A percentile compares a stretch with the other conserved stretches of the same genome.
These are phyloP conservation scores for Drosophila melanica DNA, from an alignment of 1,140 invertebrate genomes.

Conservation along the genomic window DNA sequence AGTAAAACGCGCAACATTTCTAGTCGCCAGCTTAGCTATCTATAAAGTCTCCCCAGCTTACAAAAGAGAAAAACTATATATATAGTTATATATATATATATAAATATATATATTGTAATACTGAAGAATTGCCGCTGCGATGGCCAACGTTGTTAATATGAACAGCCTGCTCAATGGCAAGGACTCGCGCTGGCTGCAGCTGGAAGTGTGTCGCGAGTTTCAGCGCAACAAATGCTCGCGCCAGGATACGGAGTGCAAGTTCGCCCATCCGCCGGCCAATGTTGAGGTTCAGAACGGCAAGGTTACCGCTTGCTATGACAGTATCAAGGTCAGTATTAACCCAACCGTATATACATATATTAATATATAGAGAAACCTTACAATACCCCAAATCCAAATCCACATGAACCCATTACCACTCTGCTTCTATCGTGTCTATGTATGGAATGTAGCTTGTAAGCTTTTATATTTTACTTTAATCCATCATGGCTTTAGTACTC, in stretches of 20 bases:
- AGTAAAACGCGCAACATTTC: slow-evolving; percentile 56
- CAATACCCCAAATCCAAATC: neutral
- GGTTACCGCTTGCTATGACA: slow-evolving; percentile 99
- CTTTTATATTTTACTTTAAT: slow-evolving; percentile 53
- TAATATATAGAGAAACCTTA: no score
- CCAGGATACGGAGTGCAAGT: slow-evolving; percentile 99
- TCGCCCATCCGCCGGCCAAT: slow-evolving; percentile 99
- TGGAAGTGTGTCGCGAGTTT: slow-evolving; percentile 99
- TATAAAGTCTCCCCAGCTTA: slow-evolving; percentile 38
- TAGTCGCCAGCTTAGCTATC: slow-evolving; percentile 67
- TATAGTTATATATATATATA: slow-evolving; percentile 39
- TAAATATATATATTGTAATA: slow-evolving; percentile 43
- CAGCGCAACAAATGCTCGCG: slow-evolving; percentile 99
- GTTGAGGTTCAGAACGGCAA: slow-evolving; percentile 99
- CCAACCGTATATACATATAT: neutral
- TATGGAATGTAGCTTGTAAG: slow-evolving; percentile 73
- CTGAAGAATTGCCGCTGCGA: slow-evolving; percentile 78
- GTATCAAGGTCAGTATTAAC: slow-evolving; percentile 97
- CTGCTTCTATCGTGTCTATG: slow-evolving; percentile 57
- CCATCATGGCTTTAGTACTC: slow-evolving; percentile 39
- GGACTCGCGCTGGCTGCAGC: slow-evolving; percentile 99
- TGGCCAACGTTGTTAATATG: slow-evolving; percentile 98
- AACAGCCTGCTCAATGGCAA: slow-evolving; percentile 98
- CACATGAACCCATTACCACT: slow-evolving; percentile 26
- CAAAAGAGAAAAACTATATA: slow-evolving; percentile 4